Evolutionary conservation across 2,888 invertebrate species (phyloP), one percentile per base, ranked within the genome.

Genomic region (Leuctra nigra): DNA sequence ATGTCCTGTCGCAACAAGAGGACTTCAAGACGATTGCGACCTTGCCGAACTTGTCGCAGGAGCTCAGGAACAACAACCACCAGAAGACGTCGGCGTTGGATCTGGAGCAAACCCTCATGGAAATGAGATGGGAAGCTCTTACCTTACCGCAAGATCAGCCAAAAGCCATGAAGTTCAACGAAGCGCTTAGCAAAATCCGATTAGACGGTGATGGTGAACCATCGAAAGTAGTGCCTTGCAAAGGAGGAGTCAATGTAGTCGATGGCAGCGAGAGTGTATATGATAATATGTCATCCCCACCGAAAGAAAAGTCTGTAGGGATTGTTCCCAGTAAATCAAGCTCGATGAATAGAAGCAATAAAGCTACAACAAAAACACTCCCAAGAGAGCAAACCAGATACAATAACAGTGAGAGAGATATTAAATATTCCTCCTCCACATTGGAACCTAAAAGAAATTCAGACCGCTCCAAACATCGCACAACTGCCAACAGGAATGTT

Each of bases 21-120:
- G 52, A 44, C 9, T 23, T 35, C 13, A 24, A 33, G 33, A 13
- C 41, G 11, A 38, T 38, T 22, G 46, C 48, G 1, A 36, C 39
- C 33, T 29, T 39, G 20, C 41, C 50, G 2, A 56, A 53, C 48
- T 4, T 25, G 1, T n/a, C 13, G 1, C 47, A 60, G 14, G 60
- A 53, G 41, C 48, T 22, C 9, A 54, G 55, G 35, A n/a, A n/a
- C n/a, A 24, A 44, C 11, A 22, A 44, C 38, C 47, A 53, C 16
- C 16, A 53, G 6, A 38, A 52, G 22, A 22, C 53, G 39, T 35
- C 76, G 0, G 74, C 76, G 0, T 70, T 78, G 2, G 79, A 79
- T 61, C 63, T 81, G 50, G 82, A 82, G 64, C 80, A 80, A 54
- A 77, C 76, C 0, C 63, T 81, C 6, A 77, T 77, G 65, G 77